Percentiles rank a stretch among this genome's conserved stretches.
Conservation (phyloP, 2,888 invertebrate genomes). For the Lissocephala sabroskyi region DNA sequence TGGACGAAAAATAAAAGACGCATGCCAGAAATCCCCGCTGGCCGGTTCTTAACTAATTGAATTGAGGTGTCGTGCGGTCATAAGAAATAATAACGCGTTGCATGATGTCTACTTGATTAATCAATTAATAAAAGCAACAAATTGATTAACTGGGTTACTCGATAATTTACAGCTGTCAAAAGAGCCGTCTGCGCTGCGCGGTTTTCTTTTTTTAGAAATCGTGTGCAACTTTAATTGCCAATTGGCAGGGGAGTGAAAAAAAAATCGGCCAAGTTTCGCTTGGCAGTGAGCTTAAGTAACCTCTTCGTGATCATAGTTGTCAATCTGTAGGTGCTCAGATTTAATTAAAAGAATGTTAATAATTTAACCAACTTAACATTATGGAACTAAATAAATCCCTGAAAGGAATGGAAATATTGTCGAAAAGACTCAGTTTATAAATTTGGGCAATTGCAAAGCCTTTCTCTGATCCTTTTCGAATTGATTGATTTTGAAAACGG, state of each 20-base stretch:
- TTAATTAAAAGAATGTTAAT: constrained; percentile 1
- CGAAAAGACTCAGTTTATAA: no score
- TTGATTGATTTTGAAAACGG: no score
- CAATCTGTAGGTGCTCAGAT: constrained; percentile 46
- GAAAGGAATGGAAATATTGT: no score
- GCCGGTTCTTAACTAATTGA: no score
- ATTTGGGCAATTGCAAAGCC: no score
- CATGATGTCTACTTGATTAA: constrained; percentile 18
- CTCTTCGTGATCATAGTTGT: no score
- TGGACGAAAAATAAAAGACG: no score
- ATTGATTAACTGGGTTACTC: constrained; percentile 43
- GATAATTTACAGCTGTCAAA: constrained; percentile 13
- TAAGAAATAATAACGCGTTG: constrained; percentile 9
- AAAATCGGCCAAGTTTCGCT: constrained; percentile 9
- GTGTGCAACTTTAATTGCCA: constrained; percentile 54
- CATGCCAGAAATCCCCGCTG: no score
- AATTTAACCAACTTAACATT: no score
- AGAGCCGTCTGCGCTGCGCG: constrained; percentile 9
- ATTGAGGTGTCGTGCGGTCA: constrained; percentile 1
- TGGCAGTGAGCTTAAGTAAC: no score
- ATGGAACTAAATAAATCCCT: no score
- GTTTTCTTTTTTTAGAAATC: constrained; percentile 54
- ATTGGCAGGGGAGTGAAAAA: constrained; percentile 23
- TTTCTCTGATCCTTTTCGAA: no score
- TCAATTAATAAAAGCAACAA: constrained; percentile 15